These are phyloP conservation scores for Synanceia verrucosa DNA, from an alignment of 2,797 vertebrate genomes.

Conservation along the genomic window DNA sequence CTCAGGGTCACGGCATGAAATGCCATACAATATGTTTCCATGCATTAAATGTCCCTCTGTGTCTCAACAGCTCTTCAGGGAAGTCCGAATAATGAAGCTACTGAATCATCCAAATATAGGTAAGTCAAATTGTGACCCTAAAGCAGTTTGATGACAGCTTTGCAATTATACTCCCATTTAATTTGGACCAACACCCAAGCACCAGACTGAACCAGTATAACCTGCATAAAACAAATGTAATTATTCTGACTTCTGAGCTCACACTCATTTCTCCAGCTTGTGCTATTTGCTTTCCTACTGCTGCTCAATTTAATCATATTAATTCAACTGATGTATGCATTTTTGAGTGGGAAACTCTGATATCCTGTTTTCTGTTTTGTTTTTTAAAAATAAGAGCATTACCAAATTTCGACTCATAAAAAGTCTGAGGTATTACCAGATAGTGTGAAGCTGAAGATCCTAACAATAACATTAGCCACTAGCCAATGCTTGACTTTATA, in stretches of 20 bases:
- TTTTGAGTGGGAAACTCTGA: neutral
- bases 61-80: conserved; percentile 92
- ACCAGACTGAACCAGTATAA: neutral
- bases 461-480: neutral
- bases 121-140: conserved; percentile 68
- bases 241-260: neutral
- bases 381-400: neutral
- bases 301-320: neutral
- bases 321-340: neutral
- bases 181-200: neutral
- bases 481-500: neutral
- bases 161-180: neutral
- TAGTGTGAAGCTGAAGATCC: neutral
- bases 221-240: neutral
- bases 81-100: conserved; percentile 98
- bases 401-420: neutral
- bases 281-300: neutral
- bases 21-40: conserved; percentile 11
- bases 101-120: conserved; percentile 97
- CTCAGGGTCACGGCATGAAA: conserved; percentile 14
- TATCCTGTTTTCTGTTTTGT: neutral
- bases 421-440: neutral
- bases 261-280: neutral
- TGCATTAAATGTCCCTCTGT: conserved; percentile 49
- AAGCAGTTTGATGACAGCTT: neutral